Conservation (phyloP, 2,888 invertebrate species). For the Tetragonisca angustula region DNA sequence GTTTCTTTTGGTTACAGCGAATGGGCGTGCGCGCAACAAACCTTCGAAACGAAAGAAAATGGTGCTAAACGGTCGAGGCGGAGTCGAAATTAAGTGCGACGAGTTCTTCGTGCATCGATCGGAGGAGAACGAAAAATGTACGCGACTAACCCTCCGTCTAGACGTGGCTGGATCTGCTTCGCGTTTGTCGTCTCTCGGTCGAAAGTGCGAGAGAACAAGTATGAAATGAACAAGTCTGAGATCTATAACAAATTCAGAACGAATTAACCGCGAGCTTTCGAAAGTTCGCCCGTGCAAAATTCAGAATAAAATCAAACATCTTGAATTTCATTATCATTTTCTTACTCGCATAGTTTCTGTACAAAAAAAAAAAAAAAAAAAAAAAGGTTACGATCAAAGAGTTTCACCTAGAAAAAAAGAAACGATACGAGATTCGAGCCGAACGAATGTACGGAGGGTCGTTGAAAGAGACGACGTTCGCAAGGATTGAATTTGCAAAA, state of each 20-base stretch:
- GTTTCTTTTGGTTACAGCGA: background rate
- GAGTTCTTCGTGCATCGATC: background rate
- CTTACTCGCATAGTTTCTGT: too few species aligned
- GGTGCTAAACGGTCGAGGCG: background rate
- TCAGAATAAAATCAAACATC: too few species aligned
- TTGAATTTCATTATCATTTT: too few species aligned
- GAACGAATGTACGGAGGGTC: background rate
- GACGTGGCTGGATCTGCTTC: too few species aligned
- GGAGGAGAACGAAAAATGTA: background rate
- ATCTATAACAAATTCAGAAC: too few species aligned
- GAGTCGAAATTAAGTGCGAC: background rate
- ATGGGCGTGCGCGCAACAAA: slow-evolving; percentile 36
- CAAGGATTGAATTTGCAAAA: too few species aligned
- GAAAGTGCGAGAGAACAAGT: too few species aligned
- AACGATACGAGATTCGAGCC: background rate
- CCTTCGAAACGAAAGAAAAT: background rate
- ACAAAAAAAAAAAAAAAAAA: background rate
- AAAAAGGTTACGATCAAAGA: background rate
- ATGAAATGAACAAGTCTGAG: too few species aligned
- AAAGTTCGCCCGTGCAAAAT: too few species aligned
- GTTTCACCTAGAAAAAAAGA: background rate
- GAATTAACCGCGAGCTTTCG: too few species aligned
- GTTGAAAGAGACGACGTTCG: too few species aligned
- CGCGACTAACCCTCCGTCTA: background rate
- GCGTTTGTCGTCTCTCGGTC: too few species aligned